Conservation (phyloP, 1,140 invertebrate genomes). For the Drosophila biarmipes region DNA sequence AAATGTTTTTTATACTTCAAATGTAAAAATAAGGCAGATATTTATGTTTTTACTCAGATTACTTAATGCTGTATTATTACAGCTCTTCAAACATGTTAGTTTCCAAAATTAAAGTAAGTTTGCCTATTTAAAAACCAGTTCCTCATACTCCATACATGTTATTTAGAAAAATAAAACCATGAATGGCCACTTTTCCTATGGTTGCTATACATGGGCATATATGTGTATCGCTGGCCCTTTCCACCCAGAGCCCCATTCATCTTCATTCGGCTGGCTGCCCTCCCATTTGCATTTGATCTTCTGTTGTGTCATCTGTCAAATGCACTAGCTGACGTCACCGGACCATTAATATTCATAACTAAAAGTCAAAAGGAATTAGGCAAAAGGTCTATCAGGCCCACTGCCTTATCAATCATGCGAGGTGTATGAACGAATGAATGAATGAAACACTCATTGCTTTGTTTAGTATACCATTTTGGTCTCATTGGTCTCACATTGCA, state of each 20-base stretch:
- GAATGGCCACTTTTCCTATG: not conserved
- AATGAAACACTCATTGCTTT: conserved; percentile 31
- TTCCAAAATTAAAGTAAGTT: too few species aligned
- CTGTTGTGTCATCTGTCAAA: conserved; percentile 74
- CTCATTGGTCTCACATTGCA: conserved; percentile 19
- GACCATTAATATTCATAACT: conserved; percentile 40
- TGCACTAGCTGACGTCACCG: conserved; percentile 56
- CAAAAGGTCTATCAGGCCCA: conserved; percentile 25
- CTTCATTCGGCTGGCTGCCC: conserved; percentile 52
- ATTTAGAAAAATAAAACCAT: not conserved
- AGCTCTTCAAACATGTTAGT: too few species aligned
- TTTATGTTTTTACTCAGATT: too few species aligned
- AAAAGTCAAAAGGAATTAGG: conserved; percentile 31
- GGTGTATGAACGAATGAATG: conserved; percentile 13
- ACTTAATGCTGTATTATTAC: too few species aligned
- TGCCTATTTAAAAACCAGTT: too few species aligned
- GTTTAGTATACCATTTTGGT: not conserved
- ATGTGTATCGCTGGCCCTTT: conserved; percentile 2
- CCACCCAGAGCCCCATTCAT: conserved; percentile 55
- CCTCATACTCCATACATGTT: too few species aligned
- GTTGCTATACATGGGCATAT: not conserved
- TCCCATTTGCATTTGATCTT: conserved; percentile 68
- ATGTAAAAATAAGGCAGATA: too few species aligned
- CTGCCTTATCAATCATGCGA: conserved; percentile 55
- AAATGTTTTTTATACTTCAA: not conserved